Conservation (phyloP, 2,888 invertebrate species). For the Trissolcus japonicus region DNA sequence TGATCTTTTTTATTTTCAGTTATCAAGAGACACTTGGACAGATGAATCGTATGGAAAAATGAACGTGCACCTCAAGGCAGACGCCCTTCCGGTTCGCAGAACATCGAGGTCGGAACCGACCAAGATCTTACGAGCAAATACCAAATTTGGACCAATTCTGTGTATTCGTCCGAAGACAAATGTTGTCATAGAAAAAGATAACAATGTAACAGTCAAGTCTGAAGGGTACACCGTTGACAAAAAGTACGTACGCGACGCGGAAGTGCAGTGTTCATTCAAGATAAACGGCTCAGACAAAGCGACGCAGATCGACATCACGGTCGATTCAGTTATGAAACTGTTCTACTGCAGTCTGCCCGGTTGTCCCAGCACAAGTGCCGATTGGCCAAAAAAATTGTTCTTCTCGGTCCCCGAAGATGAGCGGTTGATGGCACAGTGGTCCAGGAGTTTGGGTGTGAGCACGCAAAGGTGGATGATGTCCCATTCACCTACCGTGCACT, state of each 20-base stretch:
- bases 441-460: slow-evolving; percentile 7
- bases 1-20: slow-evolving; percentile 14
- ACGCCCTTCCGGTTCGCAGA: too few relatives aligned
- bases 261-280: slow-evolving; percentile 10
- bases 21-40: slow-evolving; percentile 14
- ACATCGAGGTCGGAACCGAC: too few relatives aligned
- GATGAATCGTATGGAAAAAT: slow-evolving; percentile 1
- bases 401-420: slow-evolving; percentile 23
- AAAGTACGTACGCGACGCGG: slow-evolving; percentile 7
- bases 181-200: not conserved
- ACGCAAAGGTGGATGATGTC: slow-evolving; percentile 26
- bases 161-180: slow-evolving; percentile 18
- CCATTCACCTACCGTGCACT: slow-evolving; percentile 15
- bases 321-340: slow-evolving; percentile 3
- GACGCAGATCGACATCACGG: slow-evolving; percentile 8
- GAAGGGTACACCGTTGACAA: slow-evolving; percentile 7
- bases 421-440: not conserved
- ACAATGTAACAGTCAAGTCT: not conserved
- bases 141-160: not conserved
- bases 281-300: not conserved
- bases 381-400: slow-evolving; percentile 12
- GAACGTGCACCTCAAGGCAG: not conserved
- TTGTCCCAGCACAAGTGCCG: slow-evolving; percentile 21
- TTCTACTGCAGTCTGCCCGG: slow-evolving; percentile 22
- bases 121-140: not conserved